These are phyloP conservation scores for Cephalopachus bancanus DNA, from an alignment of 2,797 vertebrate genomes.

Conservation along the genomic window DNA sequence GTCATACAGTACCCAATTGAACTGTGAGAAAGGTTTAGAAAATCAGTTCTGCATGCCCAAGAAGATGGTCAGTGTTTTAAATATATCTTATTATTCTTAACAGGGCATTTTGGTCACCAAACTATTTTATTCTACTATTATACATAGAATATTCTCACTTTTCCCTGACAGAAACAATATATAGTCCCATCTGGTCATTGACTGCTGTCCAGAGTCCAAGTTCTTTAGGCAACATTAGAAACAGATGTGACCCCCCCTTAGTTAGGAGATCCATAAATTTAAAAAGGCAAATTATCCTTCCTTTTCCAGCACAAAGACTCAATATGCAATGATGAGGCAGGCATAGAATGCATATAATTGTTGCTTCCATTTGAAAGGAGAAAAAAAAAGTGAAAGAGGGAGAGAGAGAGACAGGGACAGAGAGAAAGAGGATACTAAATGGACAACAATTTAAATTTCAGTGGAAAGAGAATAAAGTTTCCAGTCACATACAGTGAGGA, in stretches of 20 bases:
- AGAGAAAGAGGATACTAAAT: fast-evolving
- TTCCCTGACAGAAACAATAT: not conserved
- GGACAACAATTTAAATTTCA: not conserved
- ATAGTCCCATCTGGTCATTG: not conserved
- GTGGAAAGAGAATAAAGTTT: not conserved
- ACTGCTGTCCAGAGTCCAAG: not conserved
- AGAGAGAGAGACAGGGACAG: too few species aligned
- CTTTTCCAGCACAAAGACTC: not conserved
- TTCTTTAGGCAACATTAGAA: not conserved
- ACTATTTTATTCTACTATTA: not conserved
- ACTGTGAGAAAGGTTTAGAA: not conserved
- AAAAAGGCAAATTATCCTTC: not conserved
- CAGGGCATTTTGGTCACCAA: not conserved
- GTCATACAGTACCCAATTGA: not conserved
- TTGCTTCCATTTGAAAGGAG: not conserved
- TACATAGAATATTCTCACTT: fast-evolving
- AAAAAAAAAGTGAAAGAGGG: not conserved
- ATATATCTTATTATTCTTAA: not conserved
- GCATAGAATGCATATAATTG: fast-evolving
- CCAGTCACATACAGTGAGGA: not conserved
- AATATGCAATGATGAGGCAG: not conserved
- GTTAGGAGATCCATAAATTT: not conserved
- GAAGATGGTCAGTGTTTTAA: not conserved
- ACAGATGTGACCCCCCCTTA: not conserved
- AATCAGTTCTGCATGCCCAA: not conserved